Evolutionary conservation across 2,888 invertebrate genomes (phyloP), one percentile per base, ranked within the genome.

Genomic region (Pheosia tremula): DNA sequence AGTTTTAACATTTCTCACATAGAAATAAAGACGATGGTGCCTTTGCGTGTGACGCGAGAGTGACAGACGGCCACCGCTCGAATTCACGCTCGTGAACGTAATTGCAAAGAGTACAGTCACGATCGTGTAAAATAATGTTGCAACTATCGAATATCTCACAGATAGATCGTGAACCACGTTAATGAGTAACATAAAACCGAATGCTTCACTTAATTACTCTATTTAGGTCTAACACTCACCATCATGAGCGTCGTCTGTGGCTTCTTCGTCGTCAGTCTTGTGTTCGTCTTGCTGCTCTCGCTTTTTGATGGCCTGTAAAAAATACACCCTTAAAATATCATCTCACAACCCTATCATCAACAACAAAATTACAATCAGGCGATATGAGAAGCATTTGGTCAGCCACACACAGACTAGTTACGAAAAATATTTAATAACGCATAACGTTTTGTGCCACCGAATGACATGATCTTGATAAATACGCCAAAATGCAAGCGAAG

Each of bases 221-320:
- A 56, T 54, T 50, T 41, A 36, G 55, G 55, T 60, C 45, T 55
- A 45, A 24, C 24, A 91, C 91, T 91, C 69, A 93, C 93, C 91
- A 66, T 93, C 93, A 41, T 86, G 88, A 64, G 84, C 81, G 70
- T 92, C 92, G 60, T 88, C 92, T 47, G 77, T 77, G 41, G 79
- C 71, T 73, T 90, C 90, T 67, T 91, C 91, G 58, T 91, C 91
- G 69, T 93, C 92, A 81, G 89, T 89, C 86, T 91, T 92, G 75
- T 82, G 84, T 66, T 91, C 89, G 49, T 90, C 92, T 58, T 84
- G 84, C 68, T 85, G 85, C 66, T 93, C 93, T 67, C 90, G 86
- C 82, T 93, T 93, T 79, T 93, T 93, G 76, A 93, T 93, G 72
- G 93, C 93, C 93, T 93, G 91, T 71, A 85, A 90, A 78, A 79